These are phyloP conservation scores for Zaprionus bogoriensis DNA, from an alignment of 2,888 invertebrate genomes.

Conservation along the genomic window DNA sequence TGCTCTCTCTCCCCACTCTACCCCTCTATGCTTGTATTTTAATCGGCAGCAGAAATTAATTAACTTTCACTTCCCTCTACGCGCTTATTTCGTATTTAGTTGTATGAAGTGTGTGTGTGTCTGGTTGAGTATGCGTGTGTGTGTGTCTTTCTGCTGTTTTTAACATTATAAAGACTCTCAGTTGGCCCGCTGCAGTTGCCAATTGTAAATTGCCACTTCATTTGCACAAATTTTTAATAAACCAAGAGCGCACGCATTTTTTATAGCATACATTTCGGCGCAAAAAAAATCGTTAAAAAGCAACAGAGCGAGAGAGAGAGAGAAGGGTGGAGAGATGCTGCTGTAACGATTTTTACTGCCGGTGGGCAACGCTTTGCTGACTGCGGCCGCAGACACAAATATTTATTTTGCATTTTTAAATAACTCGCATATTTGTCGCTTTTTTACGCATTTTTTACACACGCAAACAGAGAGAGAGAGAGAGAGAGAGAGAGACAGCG, in stretches of 20 bases:
- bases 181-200: conserved; percentile 27
- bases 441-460: conserved; percentile 9
- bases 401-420: conserved; percentile 69
- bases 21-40: conserved; percentile 31
- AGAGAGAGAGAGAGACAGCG: background rate
- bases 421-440: conserved; percentile 51
- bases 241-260: conserved; percentile 30
- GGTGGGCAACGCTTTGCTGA: conserved; percentile 26
- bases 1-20: background rate
- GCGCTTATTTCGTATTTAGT: conserved; percentile 4
- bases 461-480: background rate
- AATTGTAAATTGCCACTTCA: conserved; percentile 63
- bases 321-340: background rate
- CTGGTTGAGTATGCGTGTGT: background rate
- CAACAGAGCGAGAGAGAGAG: background rate
- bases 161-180: background rate
- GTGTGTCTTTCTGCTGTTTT: conserved; percentile 6
- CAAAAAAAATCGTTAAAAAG: background rate
- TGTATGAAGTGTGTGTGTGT: background rate
- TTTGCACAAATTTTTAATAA: conserved; percentile 67
- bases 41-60: conserved; percentile 65
- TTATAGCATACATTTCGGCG: conserved; percentile 16
- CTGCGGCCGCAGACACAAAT: conserved; percentile 60
- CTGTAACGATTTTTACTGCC: conserved; percentile 17
- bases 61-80: conserved; percentile 49